phyloP scores from a whole-genome alignment of 1,140 invertebrate species.

The Parapsyche elsis region DNA sequence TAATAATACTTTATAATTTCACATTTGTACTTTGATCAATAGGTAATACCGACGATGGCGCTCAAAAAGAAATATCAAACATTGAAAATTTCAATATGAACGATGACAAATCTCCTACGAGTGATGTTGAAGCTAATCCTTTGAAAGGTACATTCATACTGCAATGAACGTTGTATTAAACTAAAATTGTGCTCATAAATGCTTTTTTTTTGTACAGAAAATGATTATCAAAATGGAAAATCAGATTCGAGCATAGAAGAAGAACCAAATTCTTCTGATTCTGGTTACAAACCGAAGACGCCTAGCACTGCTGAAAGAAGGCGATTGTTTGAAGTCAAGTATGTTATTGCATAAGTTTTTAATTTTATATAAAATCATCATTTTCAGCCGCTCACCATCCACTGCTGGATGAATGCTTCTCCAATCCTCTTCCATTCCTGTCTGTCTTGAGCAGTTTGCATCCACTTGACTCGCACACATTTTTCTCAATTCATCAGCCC shows the following conservation, averaged over 20 bases:
- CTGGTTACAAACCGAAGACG: constrained; percentile 73
- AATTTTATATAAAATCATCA: neutral
- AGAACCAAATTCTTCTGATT: constrained; percentile 69
- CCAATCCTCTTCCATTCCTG: too few relatives aligned
- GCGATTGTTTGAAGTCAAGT: constrained; percentile 74
- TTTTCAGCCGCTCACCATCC: too few relatives aligned
- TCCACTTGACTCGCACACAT: too few relatives aligned
- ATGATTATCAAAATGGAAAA: constrained; percentile 74
- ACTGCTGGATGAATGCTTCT: too few relatives aligned
- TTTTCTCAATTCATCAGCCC: too few relatives aligned
- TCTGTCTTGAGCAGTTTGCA: too few relatives aligned
- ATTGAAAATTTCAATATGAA: constrained; percentile 40
- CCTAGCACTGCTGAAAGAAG: constrained; percentile 80
- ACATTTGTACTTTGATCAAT: constrained; percentile 47
- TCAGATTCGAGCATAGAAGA: constrained; percentile 73
- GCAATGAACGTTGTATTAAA: neutral
- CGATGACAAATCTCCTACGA: constrained; percentile 61
- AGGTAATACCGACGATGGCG: constrained; percentile 48
- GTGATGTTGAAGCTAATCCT: constrained; percentile 62
- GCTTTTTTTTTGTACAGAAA: constrained; percentile 60
- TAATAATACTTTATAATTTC: constrained; percentile 12
- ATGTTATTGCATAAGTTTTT: constrained; percentile 59
- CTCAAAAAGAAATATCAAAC: constrained; percentile 46
- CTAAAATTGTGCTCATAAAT: neutral
- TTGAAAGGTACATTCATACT: constrained; percentile 62